These are phyloP conservation scores for Macrostomum lignano DNA, from an alignment of 1,140 invertebrate genomes.

Conservation along the genomic window DNA sequence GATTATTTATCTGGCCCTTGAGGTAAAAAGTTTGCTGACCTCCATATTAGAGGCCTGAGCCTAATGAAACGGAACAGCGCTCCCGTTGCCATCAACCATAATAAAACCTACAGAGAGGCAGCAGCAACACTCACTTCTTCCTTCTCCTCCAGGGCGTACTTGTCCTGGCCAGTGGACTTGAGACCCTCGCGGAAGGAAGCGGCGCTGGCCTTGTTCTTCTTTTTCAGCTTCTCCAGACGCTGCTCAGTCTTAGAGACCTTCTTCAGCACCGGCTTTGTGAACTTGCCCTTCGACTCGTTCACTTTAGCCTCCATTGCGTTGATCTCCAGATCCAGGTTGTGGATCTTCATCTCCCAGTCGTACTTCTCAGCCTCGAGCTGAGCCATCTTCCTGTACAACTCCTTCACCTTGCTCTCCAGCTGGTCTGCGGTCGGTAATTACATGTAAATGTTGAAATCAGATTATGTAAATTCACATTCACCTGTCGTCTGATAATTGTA, in stretches of 20 bases:
- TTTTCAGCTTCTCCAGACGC: too few species aligned
- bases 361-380: slow-evolving; percentile 82
- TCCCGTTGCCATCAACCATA: too few species aligned
- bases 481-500: slow-evolving; percentile 7
- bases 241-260: slow-evolving; percentile 99
- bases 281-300: slow-evolving; percentile 97
- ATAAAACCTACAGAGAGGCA: slow-evolving; percentile 2
- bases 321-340: slow-evolving; percentile 81
- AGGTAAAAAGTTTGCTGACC: too few species aligned
- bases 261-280: slow-evolving; percentile 94
- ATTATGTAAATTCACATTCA: slow-evolving; percentile 5
- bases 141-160: slow-evolving; percentile 89
- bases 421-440: slow-evolving; percentile 40
- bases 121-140: slow-evolving; percentile 43
- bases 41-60: too few species aligned
- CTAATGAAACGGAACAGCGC: too few species aligned
- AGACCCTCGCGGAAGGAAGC: slow-evolving; percentile 85
- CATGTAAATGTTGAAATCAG: slow-evolving; percentile 5
- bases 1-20: too few species aligned
- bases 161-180: slow-evolving; percentile 92
- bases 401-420: slow-evolving; percentile 74
- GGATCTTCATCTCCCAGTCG: slow-evolving; percentile 80
- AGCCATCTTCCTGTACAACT: slow-evolving; percentile 64
- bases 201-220: slow-evolving; percentile 60
- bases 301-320: slow-evolving; percentile 94